Base-by-base conservation (phyloP, 2,113 vertebrate genomes). In the Xiphophorus maculatus region DNA sequence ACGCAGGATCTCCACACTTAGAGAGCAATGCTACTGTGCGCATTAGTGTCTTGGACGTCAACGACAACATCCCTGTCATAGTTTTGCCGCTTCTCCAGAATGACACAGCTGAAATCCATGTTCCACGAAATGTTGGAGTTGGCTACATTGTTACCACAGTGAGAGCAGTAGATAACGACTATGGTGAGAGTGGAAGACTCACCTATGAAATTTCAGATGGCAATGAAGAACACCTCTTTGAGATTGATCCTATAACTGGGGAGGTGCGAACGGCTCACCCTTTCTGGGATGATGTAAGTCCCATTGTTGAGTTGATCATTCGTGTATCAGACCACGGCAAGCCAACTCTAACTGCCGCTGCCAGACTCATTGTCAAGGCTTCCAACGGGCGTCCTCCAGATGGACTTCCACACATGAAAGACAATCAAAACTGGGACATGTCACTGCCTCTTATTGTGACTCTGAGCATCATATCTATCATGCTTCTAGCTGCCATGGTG, bases 401-500 rank as follows among this genome's bases (percentile, higher is more conserved):
- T 82, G 98, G 97, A 0, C 96, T 97, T 75, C 96, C 97, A 0
- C 95, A 92, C 60, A 96, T 97, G 61, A 98, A 96, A 0, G 96
- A 98, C 89, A 96, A 96, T 90, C 97, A 95, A 84, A 96, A 96
- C 86, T 99, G 98, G 98, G 98, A 99, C 95, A 94, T 97, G 93
- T 99, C 98, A 0, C 94, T 99, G 70, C 98, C 98, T 32, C 95
- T 99, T 66, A 99, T 99, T 63, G 97, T 98, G 83, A 99, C 98
- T 0, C 93, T 99, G 66, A 98, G 97, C 91, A 97, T 98, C 30
- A 96, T 99, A 85, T 99, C 98, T 66, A 95, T 97, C 86, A 97
- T 99, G 94, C 95, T 99, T 66, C 92, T 99, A 81, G 96, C 97
- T 79, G 97, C 98, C 91, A 99, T 99, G 98, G 95, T 99, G 89